These are phyloP conservation scores for Dione vanillae DNA, from an alignment of 2,888 invertebrate species.

Conservation along the genomic window DNA sequence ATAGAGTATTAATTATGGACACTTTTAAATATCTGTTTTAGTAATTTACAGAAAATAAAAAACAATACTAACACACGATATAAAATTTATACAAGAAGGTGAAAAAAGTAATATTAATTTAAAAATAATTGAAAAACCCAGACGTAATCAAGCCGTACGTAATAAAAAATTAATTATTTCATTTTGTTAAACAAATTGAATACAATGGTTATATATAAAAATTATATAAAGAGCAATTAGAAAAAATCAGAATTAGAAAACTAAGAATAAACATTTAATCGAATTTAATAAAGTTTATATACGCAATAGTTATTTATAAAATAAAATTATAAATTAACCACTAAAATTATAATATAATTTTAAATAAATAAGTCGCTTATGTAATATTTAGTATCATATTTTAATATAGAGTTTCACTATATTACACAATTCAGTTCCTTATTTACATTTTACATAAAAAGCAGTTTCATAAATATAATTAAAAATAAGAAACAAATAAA, in stretches of 20 bases:
- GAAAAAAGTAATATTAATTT: not conserved
- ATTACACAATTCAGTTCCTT: not conserved
- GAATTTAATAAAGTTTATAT: no score
- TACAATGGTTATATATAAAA: not conserved
- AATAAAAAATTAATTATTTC: not conserved
- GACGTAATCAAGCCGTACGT: not conserved
- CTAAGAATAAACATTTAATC: not conserved
- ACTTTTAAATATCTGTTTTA: not conserved
- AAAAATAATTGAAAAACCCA: not conserved
- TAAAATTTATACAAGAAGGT: not conserved
- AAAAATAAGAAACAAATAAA: not conserved
- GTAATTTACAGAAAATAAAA: not conserved
- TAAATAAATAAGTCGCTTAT: not conserved
- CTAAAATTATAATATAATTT: not conserved
- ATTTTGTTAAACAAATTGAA: not conserved
- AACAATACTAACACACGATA: not conserved
- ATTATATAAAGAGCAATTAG: not conserved
- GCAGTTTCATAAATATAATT: not conserved
- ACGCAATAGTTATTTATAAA: not conserved
- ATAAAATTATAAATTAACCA: not conserved
- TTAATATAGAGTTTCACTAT: not conserved
- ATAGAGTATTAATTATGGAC: not conserved
- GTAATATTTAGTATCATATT: not conserved
- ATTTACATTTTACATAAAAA: conserved; percentile 9
- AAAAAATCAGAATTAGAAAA: not conserved